A percentile compares a stretch with the other conserved stretches of the same genome.
These are phyloP conservation scores for Rostratula benghalensis DNA, from an alignment of 2,113 vertebrate genomes.

Conservation along the genomic window DNA sequence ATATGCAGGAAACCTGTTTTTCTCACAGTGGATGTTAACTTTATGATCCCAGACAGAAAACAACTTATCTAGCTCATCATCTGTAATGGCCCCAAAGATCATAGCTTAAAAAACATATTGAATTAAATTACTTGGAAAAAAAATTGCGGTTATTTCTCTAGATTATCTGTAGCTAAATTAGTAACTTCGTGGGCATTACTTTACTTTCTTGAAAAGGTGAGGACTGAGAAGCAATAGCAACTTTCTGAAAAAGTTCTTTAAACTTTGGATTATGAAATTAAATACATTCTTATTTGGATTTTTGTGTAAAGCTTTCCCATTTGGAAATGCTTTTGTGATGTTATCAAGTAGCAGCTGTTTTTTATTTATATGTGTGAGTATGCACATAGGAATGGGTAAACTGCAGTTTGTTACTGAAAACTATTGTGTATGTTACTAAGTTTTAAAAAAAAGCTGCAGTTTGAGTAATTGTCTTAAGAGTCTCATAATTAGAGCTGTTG, in stretches of 20 bases:
- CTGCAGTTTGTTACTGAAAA: background rate
- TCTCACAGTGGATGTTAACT: constrained; percentile 50
- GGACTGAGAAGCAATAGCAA: background rate
- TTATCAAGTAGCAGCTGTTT: constrained; percentile 14
- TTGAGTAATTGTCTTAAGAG: background rate
- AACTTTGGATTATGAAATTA: background rate
- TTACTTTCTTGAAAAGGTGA: background rate
- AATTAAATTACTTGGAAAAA: background rate
- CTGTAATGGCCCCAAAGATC: background rate
- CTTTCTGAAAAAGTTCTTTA: background rate
- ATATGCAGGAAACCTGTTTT: constrained; percentile 56
- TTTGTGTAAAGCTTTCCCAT: background rate
- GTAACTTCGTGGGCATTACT: background rate
- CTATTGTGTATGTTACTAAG: background rate
- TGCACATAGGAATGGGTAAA: background rate
- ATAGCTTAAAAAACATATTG: background rate
- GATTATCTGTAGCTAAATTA: background rate
- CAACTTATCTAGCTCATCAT: constrained; percentile 33
- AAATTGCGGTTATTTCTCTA: background rate
- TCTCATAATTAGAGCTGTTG: background rate
- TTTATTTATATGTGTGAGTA: background rate
- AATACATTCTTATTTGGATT: background rate
- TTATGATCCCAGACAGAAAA: constrained; percentile 4
- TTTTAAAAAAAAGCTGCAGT: background rate
- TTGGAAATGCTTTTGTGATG: constrained; percentile 24